Evolutionary conservation across 2,797 vertebrate genomes (phyloP), one percentile per base, ranked within the genome.

Genomic region (Meriones psammophilus): DNA sequence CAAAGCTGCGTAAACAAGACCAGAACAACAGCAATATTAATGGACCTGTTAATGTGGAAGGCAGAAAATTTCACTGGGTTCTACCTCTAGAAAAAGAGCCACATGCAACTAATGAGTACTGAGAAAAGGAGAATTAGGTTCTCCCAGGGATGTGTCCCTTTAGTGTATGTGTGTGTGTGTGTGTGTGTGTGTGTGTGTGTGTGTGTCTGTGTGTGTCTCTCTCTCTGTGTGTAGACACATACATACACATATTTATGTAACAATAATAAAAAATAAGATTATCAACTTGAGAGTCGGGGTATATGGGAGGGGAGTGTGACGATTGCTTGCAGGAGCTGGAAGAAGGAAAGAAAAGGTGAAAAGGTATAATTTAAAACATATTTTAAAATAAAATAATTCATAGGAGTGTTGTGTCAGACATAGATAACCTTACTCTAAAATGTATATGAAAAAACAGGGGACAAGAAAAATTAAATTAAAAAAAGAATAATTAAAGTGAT

Each of bases 341-440:
- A 12, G 20, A 1, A 58, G 33, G 12, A 58, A 36, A 14, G 3
- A 3, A 5, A 36, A 58, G 54, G 20, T 10, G 78, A 1, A 80
- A 80, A 80, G 54, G 22, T 5, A 58, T 36, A 36, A 80, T 60
- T 60, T 58, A 24, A 36, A 80, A 58, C 12, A 14, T 76, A 28
- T 24, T 79, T 9, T 9, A 80, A 80, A 60, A 58, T 36, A 60
- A 80, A 54, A 54, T 50, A 22, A 77, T 56, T 86, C 12, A 30
- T 68, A 81, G 7, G 4, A 81, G 60, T 7, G 13, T 95, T 78
- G 8, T 89, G 62, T 93, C 64, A 93, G 15, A 83, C 58, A 94
- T 62, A 79, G 18, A 39, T 2, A 58, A 68, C 12, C 8, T 83
- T 85, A 81, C 71, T 94, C 42, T 81, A 91, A 93, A 96, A 71